Evolutionary conservation across 2,797 vertebrate species (phyloP), one percentile per base, ranked within the genome.

Genomic region (Hafferia zeledoni): DNA sequence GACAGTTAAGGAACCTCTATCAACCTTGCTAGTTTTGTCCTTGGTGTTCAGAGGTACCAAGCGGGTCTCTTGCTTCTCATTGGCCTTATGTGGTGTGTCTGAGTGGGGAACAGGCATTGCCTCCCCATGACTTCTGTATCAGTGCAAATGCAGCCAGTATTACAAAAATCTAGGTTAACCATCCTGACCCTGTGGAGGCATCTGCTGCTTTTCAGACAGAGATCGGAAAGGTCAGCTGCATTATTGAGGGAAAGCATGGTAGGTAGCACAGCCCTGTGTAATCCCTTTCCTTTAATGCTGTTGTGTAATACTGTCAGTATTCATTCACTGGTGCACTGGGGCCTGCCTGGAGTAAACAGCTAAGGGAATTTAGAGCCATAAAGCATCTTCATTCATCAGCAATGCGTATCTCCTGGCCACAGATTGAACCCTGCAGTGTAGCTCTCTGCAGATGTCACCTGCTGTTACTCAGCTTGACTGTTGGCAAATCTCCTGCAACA

Each of bases 251-350:
- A 85, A 91, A 78, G 80, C 76, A 56, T 69, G 78, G 65, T 83
- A 92, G 96, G 94, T 96, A 82, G 91, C 81, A 74, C 43, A 86
- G 84, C 43, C 33, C 44, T 0, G 0, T 91, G 67, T 94, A 95
- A 96, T 96, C 93, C 80, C 84, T 89, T 85, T 57, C 17, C 18
- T 94, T 82, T 95, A 96, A 92, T 91, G 91, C 91, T 88, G 83
- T 97, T 97, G 71, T 61, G 87, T 96, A 96, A 97, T 92, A 92
- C 55, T 85, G 84, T 90, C 75, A 90, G 65, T 55, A 86, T 92
- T 96, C 93, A 89, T 96, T 96, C 87, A 95, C 46, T 56, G 53
- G 41, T 9, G 14, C 60, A 55, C 69, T 0, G 2, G 56, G 75
- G 74, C 74, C 71, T 61, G 67, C 44, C 52, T 89, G 69, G 82